Evolutionary conservation across 2,888 invertebrate genomes (phyloP).

Genomic region (Tenthredo amoena): DNA sequence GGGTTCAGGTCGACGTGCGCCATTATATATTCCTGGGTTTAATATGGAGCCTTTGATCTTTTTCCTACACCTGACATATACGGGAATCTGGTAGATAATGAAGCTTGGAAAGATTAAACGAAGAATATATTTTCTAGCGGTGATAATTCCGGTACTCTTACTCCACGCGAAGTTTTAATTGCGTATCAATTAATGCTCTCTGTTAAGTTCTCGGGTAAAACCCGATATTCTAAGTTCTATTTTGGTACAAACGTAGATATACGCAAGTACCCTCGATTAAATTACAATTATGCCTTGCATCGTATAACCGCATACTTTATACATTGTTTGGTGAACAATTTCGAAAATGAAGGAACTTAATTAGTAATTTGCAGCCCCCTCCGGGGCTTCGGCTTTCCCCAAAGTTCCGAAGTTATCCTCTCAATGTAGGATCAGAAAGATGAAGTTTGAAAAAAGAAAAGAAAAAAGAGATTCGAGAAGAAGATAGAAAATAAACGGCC

Average conservation of each 20-base stretch:
- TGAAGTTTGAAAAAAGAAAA: background rate
- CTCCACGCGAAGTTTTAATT: background rate
- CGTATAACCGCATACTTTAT: background rate
- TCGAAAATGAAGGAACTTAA: conserved; percentile 23
- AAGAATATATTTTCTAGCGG: background rate
- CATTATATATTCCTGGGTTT: conserved; percentile 6
- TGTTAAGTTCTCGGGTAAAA: background rate
- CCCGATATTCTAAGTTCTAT: background rate
- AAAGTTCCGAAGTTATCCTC: background rate
- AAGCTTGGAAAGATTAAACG: background rate
- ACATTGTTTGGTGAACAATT: conserved; percentile 34
- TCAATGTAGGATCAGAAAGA: background rate
- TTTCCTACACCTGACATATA: background rate
- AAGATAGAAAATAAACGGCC: background rate
- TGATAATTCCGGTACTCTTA: background rate
- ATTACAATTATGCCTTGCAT: conserved; percentile 34
- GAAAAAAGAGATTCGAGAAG: background rate
- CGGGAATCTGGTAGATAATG: background rate
- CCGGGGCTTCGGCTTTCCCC: background rate
- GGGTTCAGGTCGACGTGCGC: conserved; percentile 5
- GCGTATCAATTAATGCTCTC: background rate
- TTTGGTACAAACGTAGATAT: background rate
- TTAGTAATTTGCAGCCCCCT: conserved; percentile 1
- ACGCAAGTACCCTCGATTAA: background rate
- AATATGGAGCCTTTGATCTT: conserved; percentile 17